Percentiles rank a stretch among this genome's conserved stretches.
Evolutionary conservation across 2,113 vertebrate genomes (phyloP).

Genomic region (Pteruthius melanotis): DNA sequence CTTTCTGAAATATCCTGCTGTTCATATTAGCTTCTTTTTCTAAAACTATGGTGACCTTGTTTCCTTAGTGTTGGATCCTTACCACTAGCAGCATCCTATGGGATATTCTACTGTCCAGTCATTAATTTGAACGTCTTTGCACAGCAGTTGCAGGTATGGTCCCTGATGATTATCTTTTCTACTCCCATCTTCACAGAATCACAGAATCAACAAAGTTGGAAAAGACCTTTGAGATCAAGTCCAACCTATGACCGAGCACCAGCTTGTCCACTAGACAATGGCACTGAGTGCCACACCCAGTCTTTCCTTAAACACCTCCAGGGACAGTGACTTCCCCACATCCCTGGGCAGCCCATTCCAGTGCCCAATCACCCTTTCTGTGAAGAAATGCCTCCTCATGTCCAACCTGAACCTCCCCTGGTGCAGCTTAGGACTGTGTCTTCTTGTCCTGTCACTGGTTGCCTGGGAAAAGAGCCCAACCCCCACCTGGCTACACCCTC

Average conservation of each 20-base stretch:
- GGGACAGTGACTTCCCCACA: rapidly evolving
- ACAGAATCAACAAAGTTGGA: neutral
- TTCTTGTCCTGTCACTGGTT: neutral
- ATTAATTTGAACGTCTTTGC: neutral
- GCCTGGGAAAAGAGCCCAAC: neutral
- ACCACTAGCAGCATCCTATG: neutral
- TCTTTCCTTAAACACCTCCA: neutral
- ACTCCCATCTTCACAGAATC: neutral
- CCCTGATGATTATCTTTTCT: neutral
- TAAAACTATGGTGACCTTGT: neutral
- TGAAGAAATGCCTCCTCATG: neutral
- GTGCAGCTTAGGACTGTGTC: neutral
- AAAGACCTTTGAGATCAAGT: neutral
- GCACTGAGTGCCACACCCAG: neutral
- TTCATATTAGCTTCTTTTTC: neutral
- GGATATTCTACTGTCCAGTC: neutral
- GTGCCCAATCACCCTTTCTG: neutral
- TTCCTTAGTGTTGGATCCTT: neutral
- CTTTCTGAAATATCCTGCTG: neutral
- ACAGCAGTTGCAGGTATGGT: neutral
- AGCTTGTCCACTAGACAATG: neutral
- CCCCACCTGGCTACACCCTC: neutral
- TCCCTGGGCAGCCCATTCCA: neutral
- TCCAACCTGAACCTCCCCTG: neutral
- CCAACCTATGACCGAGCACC: rapidly evolving